Evolutionary conservation across 2,888 invertebrate genomes (phyloP), one percentile per base, ranked within the genome.

Genomic region (Archaeoteleia sp.): DNA sequence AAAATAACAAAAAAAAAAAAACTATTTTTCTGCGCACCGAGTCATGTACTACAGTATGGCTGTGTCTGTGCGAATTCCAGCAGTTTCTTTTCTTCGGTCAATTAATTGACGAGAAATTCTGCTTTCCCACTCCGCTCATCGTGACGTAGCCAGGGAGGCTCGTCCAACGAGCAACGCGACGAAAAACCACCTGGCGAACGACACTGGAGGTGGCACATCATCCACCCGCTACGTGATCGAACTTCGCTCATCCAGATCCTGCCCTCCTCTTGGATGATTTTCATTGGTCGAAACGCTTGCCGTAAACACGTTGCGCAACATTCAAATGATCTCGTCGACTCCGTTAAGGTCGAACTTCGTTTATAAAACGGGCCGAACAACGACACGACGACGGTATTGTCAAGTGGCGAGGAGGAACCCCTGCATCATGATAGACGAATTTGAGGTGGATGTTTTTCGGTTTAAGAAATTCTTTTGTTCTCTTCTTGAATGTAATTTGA

Each of bases 271-370:
- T 42, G 37, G 17, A 27, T 25, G 2, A 25, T 3, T 43, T 30
- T 45, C 65, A 82, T 82, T 82, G 82, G 81, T 48, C 57, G 45
- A 40, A 14, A 30, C 12, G 15, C 17, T 62, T 51, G 54, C 39
- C 57, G 69, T 78, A 80, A 81, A 82, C 79, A 81, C 60, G 73
- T 78, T 73, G 67, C 70, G 74, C 73, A 75, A 78, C 66, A 54
- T 62, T 62, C 67, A 15, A 60, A 51, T 23, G 60, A 32, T 17
- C 27, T 27, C 8, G 10, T 7, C 20, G n/a, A n/a, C n/a, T n/a
- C n/a, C n/a, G n/a, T n/a, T n/a, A n/a, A n/a, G n/a, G n/a, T n/a
- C n/a, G n/a, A n/a, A n/a, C 15, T 14, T 12, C 32, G 48, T 29
- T 45, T 61, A 61, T 53, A 61, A 61, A 27, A 10, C n/a, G 60